Percentiles rank a stretch among this genome's conserved stretches.
phyloP scores from a whole-genome alignment of 1,140 invertebrate species.

The Stegodyphus dumicola region DNA sequence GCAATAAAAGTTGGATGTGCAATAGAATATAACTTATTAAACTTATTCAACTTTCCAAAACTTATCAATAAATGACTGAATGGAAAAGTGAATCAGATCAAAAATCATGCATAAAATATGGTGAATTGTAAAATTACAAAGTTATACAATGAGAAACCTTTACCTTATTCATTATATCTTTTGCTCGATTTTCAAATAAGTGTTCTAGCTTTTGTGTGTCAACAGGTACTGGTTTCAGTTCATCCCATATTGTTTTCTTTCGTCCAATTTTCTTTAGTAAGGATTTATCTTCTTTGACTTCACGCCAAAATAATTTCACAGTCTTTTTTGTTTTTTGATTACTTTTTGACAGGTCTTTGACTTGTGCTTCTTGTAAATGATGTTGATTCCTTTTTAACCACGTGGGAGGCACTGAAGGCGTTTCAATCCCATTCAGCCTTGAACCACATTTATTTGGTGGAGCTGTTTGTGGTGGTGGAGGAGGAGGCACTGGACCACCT shows the following conservation, averaged over 20 bases:
- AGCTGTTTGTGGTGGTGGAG: constrained; percentile 68
- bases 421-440: constrained; percentile 65
- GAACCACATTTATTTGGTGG: constrained; percentile 12
- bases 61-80: too few species aligned
- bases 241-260: constrained; percentile 93
- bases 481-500: constrained; percentile 55
- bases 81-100: too few species aligned
- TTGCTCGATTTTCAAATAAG: constrained; percentile 95
- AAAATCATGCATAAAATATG: too few species aligned
- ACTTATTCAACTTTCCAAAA: too few species aligned
- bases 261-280: constrained; percentile 75
- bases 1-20: too few species aligned
- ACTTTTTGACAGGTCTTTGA: constrained; percentile 31
- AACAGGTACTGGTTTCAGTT: constrained; percentile 82
- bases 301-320: constrained; percentile 99
- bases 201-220: constrained; percentile 96
- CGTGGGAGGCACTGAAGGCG: constrained; percentile 69
- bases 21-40: too few species aligned
- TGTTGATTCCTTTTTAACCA: constrained; percentile 34
- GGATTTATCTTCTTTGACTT: constrained; percentile 82
- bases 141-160: constrained; percentile 5
- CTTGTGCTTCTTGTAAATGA: constrained; percentile 62
- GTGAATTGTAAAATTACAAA: not conserved
- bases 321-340: constrained; percentile 94
- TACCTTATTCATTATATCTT: constrained; percentile 95